Evolutionary conservation across 53 echinoderm and acorn worm species (phyloP).

Genomic region (Echinometra lucunter): DNA sequence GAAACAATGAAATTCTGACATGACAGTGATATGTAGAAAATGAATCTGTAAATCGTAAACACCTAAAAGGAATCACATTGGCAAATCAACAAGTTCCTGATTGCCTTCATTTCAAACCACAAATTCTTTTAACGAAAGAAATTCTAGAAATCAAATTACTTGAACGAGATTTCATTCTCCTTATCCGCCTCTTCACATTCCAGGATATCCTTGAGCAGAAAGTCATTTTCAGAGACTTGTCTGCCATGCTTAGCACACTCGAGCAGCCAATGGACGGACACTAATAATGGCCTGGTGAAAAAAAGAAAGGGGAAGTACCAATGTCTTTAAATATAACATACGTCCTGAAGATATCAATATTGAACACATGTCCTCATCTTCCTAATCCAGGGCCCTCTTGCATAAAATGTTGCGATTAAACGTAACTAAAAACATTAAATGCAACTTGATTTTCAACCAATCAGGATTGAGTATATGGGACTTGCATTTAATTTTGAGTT

Average conservation of each 20-base stretch:
- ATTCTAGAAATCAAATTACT: constrained; percentile 30
- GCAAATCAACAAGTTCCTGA: not conserved
- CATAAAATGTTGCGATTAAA: too few species aligned
- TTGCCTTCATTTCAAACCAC: not conserved
- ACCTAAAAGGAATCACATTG: not conserved
- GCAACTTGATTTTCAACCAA: too few species aligned
- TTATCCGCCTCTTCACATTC: constrained; percentile 58
- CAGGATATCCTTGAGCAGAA: constrained; percentile 45
- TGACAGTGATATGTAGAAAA: too few species aligned
- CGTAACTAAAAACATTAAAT: too few species aligned
- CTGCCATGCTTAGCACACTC: constrained; percentile 80
- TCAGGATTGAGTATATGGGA: too few species aligned
- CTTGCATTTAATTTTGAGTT: too few species aligned
- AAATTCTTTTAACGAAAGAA: not conserved
- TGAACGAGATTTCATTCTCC: constrained; percentile 71
- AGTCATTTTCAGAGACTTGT: constrained; percentile 71
- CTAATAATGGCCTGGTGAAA: constrained; percentile 77
- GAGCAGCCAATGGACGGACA: constrained; percentile 86
- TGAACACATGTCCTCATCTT: too few species aligned
- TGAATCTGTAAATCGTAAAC: too few species aligned
- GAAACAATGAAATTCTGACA: too few species aligned
- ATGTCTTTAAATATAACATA: too few species aligned
- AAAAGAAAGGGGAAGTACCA: not conserved
- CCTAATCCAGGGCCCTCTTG: too few species aligned
- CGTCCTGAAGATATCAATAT: too few species aligned